Percentiles rank a stretch among this genome's conserved stretches.
Evolutionary conservation across 1,140 invertebrate species (phyloP).

Genomic region (Chelonus insularis): DNA sequence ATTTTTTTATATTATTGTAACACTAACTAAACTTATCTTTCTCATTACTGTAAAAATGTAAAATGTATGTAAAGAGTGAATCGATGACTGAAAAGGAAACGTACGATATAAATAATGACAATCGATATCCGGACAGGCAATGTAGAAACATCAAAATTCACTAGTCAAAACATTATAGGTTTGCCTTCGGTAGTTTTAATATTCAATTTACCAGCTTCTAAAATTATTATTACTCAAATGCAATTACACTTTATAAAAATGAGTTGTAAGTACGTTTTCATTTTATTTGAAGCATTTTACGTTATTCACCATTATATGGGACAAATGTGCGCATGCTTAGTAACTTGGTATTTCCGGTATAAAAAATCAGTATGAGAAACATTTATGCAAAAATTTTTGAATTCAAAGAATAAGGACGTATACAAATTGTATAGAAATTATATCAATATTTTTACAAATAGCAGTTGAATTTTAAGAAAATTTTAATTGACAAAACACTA

Average conservation of each 20-base stretch:
- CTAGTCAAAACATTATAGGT: conserved; percentile 37
- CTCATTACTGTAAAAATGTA: conserved; percentile 62
- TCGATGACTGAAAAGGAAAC: conserved; percentile 63
- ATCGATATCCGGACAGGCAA: conserved; percentile 56
- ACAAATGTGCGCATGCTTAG: background rate
- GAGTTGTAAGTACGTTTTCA: background rate
- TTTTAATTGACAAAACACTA: too few species aligned
- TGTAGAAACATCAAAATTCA: conserved; percentile 38
- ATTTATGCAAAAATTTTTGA: background rate
- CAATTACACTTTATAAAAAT: too few species aligned
- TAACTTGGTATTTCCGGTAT: background rate
- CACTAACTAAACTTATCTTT: conserved; percentile 55
- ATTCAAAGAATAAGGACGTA: too few species aligned
- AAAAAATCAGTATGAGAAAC: conserved; percentile 4
- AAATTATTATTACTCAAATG: too few species aligned
- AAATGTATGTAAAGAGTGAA: conserved; percentile 63
- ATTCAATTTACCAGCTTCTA: background rate
- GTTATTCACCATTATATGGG: background rate
- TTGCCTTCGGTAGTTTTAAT: background rate
- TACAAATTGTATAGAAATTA: too few species aligned
- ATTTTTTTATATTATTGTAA: conserved; percentile 36
- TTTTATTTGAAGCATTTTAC: background rate
- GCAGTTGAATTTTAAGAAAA: too few species aligned
- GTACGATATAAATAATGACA: conserved; percentile 63
- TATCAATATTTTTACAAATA: too few species aligned